Base-by-base conservation (phyloP, 2,888 invertebrate genomes). In the Napeogenes sylphis region DNA sequence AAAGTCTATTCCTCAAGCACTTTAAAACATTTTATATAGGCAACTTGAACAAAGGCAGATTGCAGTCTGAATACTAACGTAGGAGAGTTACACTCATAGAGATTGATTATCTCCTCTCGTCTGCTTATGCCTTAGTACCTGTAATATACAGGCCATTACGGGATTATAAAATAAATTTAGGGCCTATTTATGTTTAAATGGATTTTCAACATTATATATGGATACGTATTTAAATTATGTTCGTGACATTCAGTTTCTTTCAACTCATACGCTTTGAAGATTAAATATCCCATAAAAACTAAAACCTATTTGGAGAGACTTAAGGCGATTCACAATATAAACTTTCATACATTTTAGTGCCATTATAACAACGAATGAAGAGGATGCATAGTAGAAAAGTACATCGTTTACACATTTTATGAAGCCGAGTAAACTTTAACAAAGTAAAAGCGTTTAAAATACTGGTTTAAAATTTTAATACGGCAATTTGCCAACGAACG, bases 391-490 rank as follows among this genome's bases (percentile, higher is more conserved):
- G 60, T 62, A 62, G 62, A 61, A 58, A 62, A 61, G 64, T 59
- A 65, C 51, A 58, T 57, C 51, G 51, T 58, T 62, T 63, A 59
- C 64, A 63, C 63, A 61, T 65, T 67, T 66, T 64, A 65, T 55
- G 62, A 53, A 51, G 59, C 55, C 62, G 47, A 60, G 65, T 67
- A 65, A 67, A 67, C 63, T 63, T 63, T 59, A 62, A 68, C 73
- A 75, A 71, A 73, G 75, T 74, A 73, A 74, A 73, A 78, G 75
- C 79, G 77, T 77, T 79, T 75, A 78, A 82, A 82, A 81, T 79
- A 76, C 75, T 70, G 73, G 77, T 78, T 83, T 84, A 82, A 81
- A 82, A 76, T 82, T 82, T 85, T 83, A 82, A 84, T 79, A 74
- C 75, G 67, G 81, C 78, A 80, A 82, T 85, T 82, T 82, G 79